phyloP scores from a whole-genome alignment of 2,797 vertebrate species.

The Setipinna tenuifilis region DNA sequence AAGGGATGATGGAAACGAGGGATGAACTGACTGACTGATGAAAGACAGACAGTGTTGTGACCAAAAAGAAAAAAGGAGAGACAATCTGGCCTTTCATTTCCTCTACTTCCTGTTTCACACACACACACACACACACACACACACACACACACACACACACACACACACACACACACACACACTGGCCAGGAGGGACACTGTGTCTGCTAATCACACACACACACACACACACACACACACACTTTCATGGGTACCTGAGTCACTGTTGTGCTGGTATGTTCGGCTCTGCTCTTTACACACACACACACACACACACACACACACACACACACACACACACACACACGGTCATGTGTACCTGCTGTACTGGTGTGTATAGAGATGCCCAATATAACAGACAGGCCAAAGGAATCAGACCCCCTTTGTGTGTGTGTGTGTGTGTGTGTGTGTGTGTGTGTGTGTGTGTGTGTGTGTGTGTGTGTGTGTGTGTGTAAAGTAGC shows the following conservation, averaged over 20 bases:
- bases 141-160: background rate
- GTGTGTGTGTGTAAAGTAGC: background rate
- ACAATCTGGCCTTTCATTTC: background rate
- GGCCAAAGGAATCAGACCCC: slow-evolving; percentile 24
- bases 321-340: slow-evolving; percentile 36
- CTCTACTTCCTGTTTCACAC: background rate
- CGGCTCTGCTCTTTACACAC: background rate
- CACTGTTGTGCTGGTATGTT: slow-evolving; percentile 26
- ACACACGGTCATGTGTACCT: background rate
- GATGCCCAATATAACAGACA: background rate
- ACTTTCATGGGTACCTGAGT: slow-evolving; percentile 16
- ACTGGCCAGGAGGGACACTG: background rate
- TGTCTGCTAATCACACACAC: no score
- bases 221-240: background rate
- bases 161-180: background rate
- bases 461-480: slow-evolving; percentile 20
- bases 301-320: slow-evolving; percentile 21
- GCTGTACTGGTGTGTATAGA: background rate
- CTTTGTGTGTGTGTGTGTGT: background rate
- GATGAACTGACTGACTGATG: background rate
- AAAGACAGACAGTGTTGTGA: slow-evolving; percentile 14
- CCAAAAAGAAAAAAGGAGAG: slow-evolving; percentile 26
- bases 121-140: slow-evolving; percentile 7
- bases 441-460: background rate
- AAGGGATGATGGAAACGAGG: background rate